Base-by-base conservation (phyloP, 1,140 invertebrate genomes). In the Littorina saxatilis region DNA sequence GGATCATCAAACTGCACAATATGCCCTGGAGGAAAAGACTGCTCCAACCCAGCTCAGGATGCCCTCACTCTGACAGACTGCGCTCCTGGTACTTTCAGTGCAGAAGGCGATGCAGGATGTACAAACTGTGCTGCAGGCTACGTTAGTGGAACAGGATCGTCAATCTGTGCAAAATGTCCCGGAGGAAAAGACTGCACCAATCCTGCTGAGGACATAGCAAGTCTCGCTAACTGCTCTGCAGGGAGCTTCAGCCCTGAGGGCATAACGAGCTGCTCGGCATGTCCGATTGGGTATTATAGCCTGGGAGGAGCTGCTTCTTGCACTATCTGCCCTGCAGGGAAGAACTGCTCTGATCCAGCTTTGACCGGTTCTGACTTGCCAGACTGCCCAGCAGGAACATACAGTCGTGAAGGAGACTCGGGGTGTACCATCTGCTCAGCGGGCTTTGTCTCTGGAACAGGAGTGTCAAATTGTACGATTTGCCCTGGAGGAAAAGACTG, bases 81-180 rank as follows among this genome's bases (percentile, higher is more conserved):
- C 74, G 20, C 74, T 29, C 50, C 80, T 23, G 82, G 85, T 37
- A 78, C 50, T 7, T 83, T 81, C 79, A 86, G 87, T 79, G 23
- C 40, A 23, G 61, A 43, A 1, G 85, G 85, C 11, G 77, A 83
- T 35, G 20, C 61, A 11, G 55, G 43, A 11, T 88, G 87, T 9
- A 70, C 82, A 27, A 79, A 55, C 43, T 92, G 91, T 86, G n/a
- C 73, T 20, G 17, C 17, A 55, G 90, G 90, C 3, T 84, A 83
- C 13, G 91, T 88, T 79, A 91, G 90, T 83, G 50, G 86, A 20
- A 89, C 87, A 55, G 89, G 86, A 32, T 83, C 87, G 17, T 80
- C 82, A 27, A 52, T 85, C 9, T 92, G 91, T 58, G 84, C 84
- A 9, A n/a, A 15, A 50, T 92, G 91, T 80, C 87, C 90, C 29